These are phyloP conservation scores for Torymus aiolomorphi DNA, from an alignment of 2,888 invertebrate genomes.

Conservation along the genomic window DNA sequence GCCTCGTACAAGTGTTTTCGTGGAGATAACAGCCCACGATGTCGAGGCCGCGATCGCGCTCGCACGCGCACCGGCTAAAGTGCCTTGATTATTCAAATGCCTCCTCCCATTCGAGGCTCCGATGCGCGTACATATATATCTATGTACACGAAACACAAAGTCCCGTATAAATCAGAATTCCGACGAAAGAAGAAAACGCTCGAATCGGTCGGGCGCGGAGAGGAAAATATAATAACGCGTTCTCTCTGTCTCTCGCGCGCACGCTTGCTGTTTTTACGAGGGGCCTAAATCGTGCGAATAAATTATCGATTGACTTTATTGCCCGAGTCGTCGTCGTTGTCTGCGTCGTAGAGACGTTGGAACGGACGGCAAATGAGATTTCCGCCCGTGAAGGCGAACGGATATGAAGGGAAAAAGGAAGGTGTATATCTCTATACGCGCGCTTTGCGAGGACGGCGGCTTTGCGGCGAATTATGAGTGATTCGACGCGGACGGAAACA, in stretches of 20 bases:
- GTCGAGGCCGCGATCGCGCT: not conserved
- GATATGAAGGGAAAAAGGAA: constrained; percentile 46
- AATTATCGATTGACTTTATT: constrained; percentile 54
- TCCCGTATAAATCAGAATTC: constrained; percentile 47
- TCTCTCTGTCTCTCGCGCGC: not conserved
- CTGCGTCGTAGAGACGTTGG: not conserved
- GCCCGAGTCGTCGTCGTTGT: constrained; percentile 25
- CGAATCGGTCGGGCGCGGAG: constrained; percentile 32
- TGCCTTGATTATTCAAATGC: constrained; percentile 53
- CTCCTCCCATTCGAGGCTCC: constrained; percentile 1
- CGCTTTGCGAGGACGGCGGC: not conserved
- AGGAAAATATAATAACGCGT: constrained; percentile 37
- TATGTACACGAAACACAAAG: not conserved
- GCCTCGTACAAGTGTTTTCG: constrained; percentile 43
- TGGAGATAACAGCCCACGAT: constrained; percentile 36
- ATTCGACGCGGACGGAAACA: constrained; percentile 8
- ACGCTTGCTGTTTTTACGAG: constrained; percentile 9
- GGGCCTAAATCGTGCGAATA: constrained; percentile 45
- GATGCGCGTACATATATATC: not conserved
- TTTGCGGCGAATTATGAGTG: constrained; percentile 36
- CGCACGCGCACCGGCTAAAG: constrained; percentile 20
- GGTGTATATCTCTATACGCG: constrained; percentile 23
- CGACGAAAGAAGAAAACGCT: constrained; percentile 44
- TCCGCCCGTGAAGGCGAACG: constrained; percentile 36
- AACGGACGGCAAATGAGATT: constrained; percentile 32